These are phyloP conservation scores for Biston betularia DNA, from an alignment of 2,888 invertebrate genomes.

Conservation along the genomic window DNA sequence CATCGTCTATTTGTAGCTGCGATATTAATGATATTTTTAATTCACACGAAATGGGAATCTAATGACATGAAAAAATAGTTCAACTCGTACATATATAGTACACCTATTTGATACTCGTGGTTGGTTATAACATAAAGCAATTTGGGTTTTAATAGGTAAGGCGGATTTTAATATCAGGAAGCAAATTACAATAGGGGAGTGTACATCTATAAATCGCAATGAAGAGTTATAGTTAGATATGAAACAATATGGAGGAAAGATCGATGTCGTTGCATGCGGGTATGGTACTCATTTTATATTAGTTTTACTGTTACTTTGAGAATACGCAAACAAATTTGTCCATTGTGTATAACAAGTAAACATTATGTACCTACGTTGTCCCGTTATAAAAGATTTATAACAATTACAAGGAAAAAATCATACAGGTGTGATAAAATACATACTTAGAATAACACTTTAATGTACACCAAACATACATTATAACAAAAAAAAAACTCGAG, in stretches of 20 bases:
- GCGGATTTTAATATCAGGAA: constrained; percentile 35
- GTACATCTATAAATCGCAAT: constrained; percentile 34
- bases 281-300: constrained; percentile 53
- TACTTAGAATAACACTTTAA: no score
- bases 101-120: background rate
- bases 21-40: constrained; percentile 41
- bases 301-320: constrained; percentile 40
- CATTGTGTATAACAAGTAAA: constrained; percentile 17
- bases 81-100: background rate
- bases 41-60: constrained; percentile 26
- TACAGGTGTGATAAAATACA: no score
- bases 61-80: constrained; percentile 21
- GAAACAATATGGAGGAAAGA: constrained; percentile 50
- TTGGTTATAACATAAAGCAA: background rate
- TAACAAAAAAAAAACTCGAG: no score
- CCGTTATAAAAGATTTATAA: no score
- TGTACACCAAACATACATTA: no score
- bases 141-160: background rate
- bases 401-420: no score
- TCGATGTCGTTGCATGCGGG: constrained; percentile 73
- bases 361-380: no score
- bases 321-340: constrained; percentile 10
- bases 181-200: constrained; percentile 46
- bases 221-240: constrained; percentile 59
- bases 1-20: constrained; percentile 23